Base-by-base conservation (phyloP, 2,797 vertebrate species). In the Phoxinus dragarum region DNA sequence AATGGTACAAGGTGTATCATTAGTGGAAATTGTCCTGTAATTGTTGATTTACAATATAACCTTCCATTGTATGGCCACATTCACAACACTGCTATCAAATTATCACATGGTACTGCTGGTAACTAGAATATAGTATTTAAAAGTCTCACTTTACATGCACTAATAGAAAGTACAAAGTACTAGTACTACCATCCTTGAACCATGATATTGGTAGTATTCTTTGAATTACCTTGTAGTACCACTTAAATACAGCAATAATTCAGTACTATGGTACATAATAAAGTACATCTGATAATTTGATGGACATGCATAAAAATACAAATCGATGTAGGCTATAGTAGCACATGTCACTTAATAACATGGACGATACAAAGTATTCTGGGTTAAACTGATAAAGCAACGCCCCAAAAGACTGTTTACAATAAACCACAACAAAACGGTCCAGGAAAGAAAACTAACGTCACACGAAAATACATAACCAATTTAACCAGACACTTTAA, bases 1-100 rank as follows among this genome's bases (percentile, higher is more conserved):
- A 81, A 69, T 12, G 21, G 31, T 69, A n/a, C 54, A 67, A 49
- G 42, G 31, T 44, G 59, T 67, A 23, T 67, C 61, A 67, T 80
- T 27, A 80, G 42, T 34, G 42, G 61, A 67, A n/a, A 49, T 23
- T 36, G 19, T 49, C 61, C 27, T 49, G 17, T 80, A 23, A 80
- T 67, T 66, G 27, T 9, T 67, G 6, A 36, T 8, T 44, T 27
- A 66, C 11, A 59, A 61, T 40, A 42, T 3, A 61, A 61, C n/a
- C 14, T 44, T 42, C 6, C 1, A 42, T 40, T 27, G 3, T 54
- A 34, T 36, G 34, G 7, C 21, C 67, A 36, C 5, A 56, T n/a
- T 56, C 74, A 56, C n/a, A 61, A 31, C n/a, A 44, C 31, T 12
- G 38, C 16, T 11, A 31, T 31, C n/a, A 64, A 64, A 78, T 19